Conservation (phyloP, 2,888 invertebrate species). For the Carcina quercana region DNA sequence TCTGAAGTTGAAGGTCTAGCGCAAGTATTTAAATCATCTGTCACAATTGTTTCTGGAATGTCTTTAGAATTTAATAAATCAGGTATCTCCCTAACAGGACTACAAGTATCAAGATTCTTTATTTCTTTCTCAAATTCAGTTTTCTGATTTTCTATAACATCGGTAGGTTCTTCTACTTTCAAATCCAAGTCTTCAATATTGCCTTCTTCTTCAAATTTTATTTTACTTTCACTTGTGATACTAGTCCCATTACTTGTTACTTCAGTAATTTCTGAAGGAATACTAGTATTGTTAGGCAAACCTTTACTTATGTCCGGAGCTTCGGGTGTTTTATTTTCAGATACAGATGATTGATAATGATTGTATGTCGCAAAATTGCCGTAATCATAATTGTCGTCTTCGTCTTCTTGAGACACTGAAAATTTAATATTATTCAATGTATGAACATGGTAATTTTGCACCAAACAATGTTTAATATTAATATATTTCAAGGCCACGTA, state of each 20-base stretch:
- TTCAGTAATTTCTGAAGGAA: background rate
- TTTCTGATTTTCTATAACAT: slow-evolving; percentile 4
- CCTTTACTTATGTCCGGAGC: background rate
- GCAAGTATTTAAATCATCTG: slow-evolving; percentile 3
- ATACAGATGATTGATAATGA: slow-evolving; percentile 29
- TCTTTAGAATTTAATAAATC: too few species aligned
- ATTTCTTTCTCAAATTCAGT: too few species aligned
- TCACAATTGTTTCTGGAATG: too few species aligned
- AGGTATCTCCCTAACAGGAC: too few species aligned
- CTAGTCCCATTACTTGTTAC: slow-evolving; percentile 10
- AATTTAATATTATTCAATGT: too few species aligned
- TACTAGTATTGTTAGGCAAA: background rate
- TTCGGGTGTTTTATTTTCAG: slow-evolving; percentile 10
- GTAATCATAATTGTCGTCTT: slow-evolving; percentile 49
- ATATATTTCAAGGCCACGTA: too few species aligned
- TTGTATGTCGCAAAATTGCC: slow-evolving; percentile 44
- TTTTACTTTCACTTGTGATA: slow-evolving; percentile 22
- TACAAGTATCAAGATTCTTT: too few species aligned
- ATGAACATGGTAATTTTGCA: too few species aligned
- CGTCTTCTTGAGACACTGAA: slow-evolving; percentile 62
- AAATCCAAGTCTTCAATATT: slow-evolving; percentile 54
- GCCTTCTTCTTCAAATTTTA: slow-evolving; percentile 33
- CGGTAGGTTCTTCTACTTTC: slow-evolving; percentile 31
- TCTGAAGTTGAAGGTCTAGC: slow-evolving; percentile 2
- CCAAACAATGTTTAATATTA: too few species aligned